Conservation (phyloP, 2,113 vertebrate species). For the Corapipo altera region DNA sequence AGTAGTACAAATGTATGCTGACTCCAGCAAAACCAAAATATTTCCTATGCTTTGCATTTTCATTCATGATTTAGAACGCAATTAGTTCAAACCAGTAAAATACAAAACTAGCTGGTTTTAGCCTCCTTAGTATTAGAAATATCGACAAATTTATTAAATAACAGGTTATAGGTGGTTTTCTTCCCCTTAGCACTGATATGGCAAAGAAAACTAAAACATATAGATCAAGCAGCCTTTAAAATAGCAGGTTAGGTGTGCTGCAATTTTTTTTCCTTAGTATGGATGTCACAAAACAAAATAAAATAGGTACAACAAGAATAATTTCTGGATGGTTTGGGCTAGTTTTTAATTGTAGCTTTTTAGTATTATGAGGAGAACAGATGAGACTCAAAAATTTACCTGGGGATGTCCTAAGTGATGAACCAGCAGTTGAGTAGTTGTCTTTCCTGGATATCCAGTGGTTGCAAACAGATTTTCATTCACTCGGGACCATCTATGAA, state of each 20-base stretch:
- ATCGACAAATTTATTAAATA: not conserved
- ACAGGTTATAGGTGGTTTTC: not conserved
- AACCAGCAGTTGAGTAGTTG: slow-evolving; percentile 86
- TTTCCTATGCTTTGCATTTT: not conserved
- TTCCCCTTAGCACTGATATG: not conserved
- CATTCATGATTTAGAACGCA: not conserved
- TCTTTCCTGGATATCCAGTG: slow-evolving; percentile 93
- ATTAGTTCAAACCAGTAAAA: not conserved
- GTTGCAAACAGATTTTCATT: slow-evolving; percentile 95
- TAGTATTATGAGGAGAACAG: not conserved
- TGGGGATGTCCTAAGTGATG: slow-evolving; percentile 95
- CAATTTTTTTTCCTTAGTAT: not conserved
- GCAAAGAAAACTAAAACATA: not conserved
- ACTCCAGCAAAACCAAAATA: not conserved
- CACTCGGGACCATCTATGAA: slow-evolving; percentile 87
- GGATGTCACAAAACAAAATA: not conserved
- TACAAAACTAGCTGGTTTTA: not conserved
- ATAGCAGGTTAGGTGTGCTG: not conserved
- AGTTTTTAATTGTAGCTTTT: not conserved
- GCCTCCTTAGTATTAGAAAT: not conserved
- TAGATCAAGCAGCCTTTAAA: not conserved
- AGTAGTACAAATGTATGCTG: not conserved
- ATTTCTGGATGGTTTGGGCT: not conserved
- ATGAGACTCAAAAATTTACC: slow-evolving; percentile 72
- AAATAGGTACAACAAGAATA: not conserved